phyloP scores from a whole-genome alignment of 2,888 invertebrate species.

The Callinectes sapidus region DNA sequence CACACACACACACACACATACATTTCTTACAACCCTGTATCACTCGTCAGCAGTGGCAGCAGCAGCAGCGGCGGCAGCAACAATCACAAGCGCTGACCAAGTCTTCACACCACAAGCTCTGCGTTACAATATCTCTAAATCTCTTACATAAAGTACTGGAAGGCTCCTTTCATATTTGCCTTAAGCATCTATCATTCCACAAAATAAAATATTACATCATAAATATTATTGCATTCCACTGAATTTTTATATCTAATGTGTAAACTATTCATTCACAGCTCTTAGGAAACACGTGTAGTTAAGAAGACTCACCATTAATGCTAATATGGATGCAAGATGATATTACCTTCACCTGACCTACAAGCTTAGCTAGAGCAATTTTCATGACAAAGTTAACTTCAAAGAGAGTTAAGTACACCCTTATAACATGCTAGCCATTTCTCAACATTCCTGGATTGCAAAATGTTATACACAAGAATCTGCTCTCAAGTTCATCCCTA shows the following conservation, averaged over 20 bases:
- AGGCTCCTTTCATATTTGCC: background rate
- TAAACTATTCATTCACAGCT: slow-evolving; percentile 14
- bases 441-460: background rate
- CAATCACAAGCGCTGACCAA: background rate
- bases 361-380: slow-evolving; percentile 16
- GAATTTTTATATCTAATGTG: slow-evolving; percentile 20
- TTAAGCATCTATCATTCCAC: slow-evolving; percentile 12
- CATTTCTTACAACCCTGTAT: background rate
- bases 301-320: slow-evolving; percentile 7
- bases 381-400: background rate
- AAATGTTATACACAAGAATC: background rate
- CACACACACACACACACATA: background rate
- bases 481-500: background rate
- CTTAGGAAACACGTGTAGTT: background rate
- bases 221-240: slow-evolving; percentile 31
- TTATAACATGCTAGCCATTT: background rate
- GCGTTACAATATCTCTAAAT: background rate
- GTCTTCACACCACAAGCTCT: background rate
- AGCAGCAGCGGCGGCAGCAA: background rate
- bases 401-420: background rate
- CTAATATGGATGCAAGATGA: background rate
- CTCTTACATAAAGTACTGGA: background rate
- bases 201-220: slow-evolving; percentile 22
- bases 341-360: slow-evolving; percentile 1
- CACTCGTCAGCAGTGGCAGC: background rate